Conservation (phyloP, 2,113 vertebrate genomes). For the Xenus cinereus region DNA sequence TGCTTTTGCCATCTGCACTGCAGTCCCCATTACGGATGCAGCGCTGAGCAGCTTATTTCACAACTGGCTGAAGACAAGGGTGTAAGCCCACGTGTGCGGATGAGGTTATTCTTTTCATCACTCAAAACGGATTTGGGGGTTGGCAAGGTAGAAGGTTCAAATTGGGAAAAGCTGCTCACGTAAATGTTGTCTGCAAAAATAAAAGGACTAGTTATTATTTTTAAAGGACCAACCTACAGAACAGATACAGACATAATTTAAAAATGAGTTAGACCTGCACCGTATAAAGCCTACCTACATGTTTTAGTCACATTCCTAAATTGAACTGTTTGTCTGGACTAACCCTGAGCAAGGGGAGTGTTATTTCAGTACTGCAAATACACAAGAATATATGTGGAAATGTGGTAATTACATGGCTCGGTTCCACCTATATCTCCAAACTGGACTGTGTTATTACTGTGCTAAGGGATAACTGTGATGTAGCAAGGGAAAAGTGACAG, state of each 20-base stretch:
- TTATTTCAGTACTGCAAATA: constrained; percentile 8
- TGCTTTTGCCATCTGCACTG: constrained; percentile 62
- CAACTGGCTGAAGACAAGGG: constrained; percentile 44
- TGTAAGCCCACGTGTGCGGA: neutral
- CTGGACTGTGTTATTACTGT: neutral
- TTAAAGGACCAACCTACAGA: neutral
- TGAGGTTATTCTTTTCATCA: neutral
- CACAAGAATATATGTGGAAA: constrained; percentile 18
- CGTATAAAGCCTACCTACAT: neutral
- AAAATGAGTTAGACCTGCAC: neutral
- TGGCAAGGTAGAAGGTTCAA: neutral
- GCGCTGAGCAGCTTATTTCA: constrained; percentile 59
- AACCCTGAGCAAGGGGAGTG: neutral
- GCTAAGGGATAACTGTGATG: constrained; percentile 14
- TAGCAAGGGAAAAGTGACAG: constrained; percentile 5
- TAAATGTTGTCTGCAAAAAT: neutral
- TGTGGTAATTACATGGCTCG: constrained; percentile 17
- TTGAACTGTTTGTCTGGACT: neutral
- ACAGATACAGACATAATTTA: neutral
- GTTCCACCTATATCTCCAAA: constrained; percentile 25
- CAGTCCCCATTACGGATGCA: constrained; percentile 67
- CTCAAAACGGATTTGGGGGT: neutral
- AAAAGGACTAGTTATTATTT: neutral
- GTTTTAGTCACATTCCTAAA: neutral
- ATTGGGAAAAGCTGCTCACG: neutral